phyloP scores from a whole-genome alignment of 2,113 vertebrate genomes.

The Apistogramma diplotaenia region DNA sequence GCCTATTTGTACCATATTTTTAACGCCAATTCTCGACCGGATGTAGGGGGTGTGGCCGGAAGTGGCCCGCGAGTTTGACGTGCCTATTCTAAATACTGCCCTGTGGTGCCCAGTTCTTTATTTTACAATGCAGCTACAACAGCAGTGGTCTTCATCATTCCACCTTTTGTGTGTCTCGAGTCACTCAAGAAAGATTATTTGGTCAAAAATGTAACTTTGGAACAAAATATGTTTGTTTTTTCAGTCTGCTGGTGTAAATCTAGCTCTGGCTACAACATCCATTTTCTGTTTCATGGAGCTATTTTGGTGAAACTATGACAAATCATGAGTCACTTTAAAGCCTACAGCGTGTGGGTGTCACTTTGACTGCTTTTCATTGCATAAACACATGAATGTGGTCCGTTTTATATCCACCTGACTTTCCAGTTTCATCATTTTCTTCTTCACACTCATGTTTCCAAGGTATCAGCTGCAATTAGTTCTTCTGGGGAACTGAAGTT shows the following conservation, averaged over 20 bases:
- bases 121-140: background rate
- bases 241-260: background rate
- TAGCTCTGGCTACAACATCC: background rate
- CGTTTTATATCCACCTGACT: background rate
- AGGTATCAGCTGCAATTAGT: slow-evolving; percentile 81
- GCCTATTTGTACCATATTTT: too few relatives aligned
- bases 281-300: background rate
- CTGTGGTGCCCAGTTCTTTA: background rate
- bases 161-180: background rate
- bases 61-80: too few relatives aligned
- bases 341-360: background rate
- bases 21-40: too few relatives aligned
- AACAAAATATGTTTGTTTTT: too few relatives aligned
- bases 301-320: background rate
- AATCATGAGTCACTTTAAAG: background rate
- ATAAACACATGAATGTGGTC: background rate
- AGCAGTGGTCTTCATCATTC: background rate
- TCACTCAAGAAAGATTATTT: too few relatives aligned
- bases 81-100: background rate
- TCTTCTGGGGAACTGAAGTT: slow-evolving; percentile 79
- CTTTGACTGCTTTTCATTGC: background rate
- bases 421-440: background rate
- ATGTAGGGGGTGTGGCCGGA: too few relatives aligned
- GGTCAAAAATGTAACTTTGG: too few relatives aligned
- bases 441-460: slow-evolving; percentile 52